Base-by-base conservation (phyloP, 2,888 invertebrate genomes). In the Schizaphis graminum region DNA sequence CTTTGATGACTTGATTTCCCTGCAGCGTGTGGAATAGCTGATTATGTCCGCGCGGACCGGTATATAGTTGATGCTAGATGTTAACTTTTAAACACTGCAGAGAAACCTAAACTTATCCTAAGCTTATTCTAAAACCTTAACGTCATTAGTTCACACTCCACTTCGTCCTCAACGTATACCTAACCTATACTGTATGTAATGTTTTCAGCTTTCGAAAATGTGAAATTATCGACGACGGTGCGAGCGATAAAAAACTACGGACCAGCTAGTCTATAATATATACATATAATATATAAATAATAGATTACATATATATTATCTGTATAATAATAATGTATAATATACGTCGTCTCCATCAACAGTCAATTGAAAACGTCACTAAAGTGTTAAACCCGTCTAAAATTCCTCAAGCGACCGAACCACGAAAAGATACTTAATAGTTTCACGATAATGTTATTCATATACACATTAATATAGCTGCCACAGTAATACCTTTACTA, bases 361-460 rank as follows among this genome's bases (percentile, higher is more conserved):
- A 28, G 47, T 90, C 47, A 89, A 89, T 89, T 89, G 57, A 57
- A 61, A 90, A 47, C 53, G 61, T 61, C 61, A 61, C 89, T 61
- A 61, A 44, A 90, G 47, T 67, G 61, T n/a, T n/a, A 44, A 44
- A 44, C 28, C 49, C 89, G 28, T 57, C 28, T 28, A 44, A 41
- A 44, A 44, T 44, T 57, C 16, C 44, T 44, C 28, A 57, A 57
- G 44, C 13, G 44, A 28, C 41, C 21, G 26, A 24, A 56, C 5
- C 41, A 47, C 44, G 47, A 89, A 89, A 61, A n/a, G 61, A 89
- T 16, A n/a, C 24, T 67, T 67, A n/a, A n/a, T n/a, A 1, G 1
- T 53, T 21, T 21, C 53, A 21, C 13, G 56, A n/a, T 28, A 44
- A 61, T 3, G 3, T 89, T 89, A 61, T 89, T 89, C 44, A 47